Conservation (phyloP, 2,888 invertebrate genomes). For the Pammene fasciana region DNA sequence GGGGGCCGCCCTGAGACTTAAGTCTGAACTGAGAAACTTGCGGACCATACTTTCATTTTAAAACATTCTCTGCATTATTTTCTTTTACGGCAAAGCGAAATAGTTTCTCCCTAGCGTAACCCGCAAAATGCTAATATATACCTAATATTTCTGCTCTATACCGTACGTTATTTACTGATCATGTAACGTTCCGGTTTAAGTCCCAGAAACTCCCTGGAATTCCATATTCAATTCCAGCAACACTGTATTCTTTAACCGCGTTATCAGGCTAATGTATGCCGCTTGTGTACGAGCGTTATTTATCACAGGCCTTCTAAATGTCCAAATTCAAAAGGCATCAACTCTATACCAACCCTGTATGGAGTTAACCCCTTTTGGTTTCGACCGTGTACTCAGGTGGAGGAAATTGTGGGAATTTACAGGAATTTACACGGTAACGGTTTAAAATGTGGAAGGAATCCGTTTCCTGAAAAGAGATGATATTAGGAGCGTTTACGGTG, state of each 20-base stretch:
- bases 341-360: background rate
- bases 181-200: conserved; percentile 11
- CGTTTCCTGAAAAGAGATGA: conserved; percentile 30
- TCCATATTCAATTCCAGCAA: conserved; percentile 33
- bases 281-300: conserved; percentile 34
- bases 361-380: background rate
- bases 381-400: conserved; percentile 21
- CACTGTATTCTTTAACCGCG: conserved; percentile 33
- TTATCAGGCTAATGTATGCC: conserved; percentile 38
- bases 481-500: conserved; percentile 14
- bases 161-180: conserved; percentile 6
- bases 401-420: conserved; percentile 32
- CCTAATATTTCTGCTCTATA: conserved; percentile 8
- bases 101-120: background rate
- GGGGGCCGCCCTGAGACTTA: too few relatives aligned
- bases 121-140: background rate
- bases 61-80: too few relatives aligned
- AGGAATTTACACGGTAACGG: conserved; percentile 31
- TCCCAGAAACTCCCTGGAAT: conserved; percentile 17
- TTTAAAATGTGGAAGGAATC: conserved; percentile 38
- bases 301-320: conserved; percentile 18
- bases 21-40: too few relatives aligned
- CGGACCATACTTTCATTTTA: too few relatives aligned
- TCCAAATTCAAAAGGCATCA: conserved; percentile 5
- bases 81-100: too few relatives aligned